Conservation (phyloP, 2,888 invertebrate genomes). For the Drosophila demipolita region DNA sequence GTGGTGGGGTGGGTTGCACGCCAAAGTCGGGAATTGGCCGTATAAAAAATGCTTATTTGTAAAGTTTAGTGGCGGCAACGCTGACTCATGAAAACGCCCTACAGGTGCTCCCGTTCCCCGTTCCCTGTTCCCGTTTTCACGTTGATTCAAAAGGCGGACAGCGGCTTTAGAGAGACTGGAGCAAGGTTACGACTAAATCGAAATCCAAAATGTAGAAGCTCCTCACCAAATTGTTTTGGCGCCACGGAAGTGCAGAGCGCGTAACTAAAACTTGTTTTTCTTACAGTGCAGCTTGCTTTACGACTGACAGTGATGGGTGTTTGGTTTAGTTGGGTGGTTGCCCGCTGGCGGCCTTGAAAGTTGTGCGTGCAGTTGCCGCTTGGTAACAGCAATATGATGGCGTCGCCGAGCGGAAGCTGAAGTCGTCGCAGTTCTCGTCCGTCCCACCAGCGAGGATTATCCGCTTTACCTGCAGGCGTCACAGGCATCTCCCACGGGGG, state of each 20-base stretch:
- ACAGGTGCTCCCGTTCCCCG: slow-evolving; percentile 60
- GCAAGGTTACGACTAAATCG: slow-evolving; percentile 51
- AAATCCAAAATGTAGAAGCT: slow-evolving; percentile 26
- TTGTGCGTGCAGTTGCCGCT: slow-evolving; percentile 46
- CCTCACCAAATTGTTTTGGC: slow-evolving; percentile 46
- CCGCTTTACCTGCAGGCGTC: slow-evolving; percentile 60
- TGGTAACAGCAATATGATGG: slow-evolving; percentile 42
- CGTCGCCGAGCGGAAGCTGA: slow-evolving; percentile 59
- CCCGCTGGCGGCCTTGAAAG: slow-evolving; percentile 66
- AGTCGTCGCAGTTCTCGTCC: slow-evolving; percentile 29
- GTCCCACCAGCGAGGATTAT: slow-evolving; percentile 43
- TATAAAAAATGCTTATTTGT: slow-evolving; percentile 77
- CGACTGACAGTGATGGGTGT: slow-evolving; percentile 9
- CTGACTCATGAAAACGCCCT: slow-evolving; percentile 66
- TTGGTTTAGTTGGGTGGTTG: background rate
- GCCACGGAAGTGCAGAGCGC: slow-evolving; percentile 74
- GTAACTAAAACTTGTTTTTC: slow-evolving; percentile 77
- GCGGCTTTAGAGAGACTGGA: slow-evolving; percentile 24
- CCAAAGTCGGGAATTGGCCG: slow-evolving; percentile 52
- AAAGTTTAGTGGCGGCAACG: slow-evolving; percentile 71
- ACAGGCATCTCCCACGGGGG: slow-evolving; percentile 27
- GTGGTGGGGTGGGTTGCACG: background rate
- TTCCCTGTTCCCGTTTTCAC: background rate
- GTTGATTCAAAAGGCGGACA: slow-evolving; percentile 6
- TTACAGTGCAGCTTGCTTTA: slow-evolving; percentile 58